Conservation (phyloP, 2,797 vertebrate species). For the Taenioides sp. region DNA sequence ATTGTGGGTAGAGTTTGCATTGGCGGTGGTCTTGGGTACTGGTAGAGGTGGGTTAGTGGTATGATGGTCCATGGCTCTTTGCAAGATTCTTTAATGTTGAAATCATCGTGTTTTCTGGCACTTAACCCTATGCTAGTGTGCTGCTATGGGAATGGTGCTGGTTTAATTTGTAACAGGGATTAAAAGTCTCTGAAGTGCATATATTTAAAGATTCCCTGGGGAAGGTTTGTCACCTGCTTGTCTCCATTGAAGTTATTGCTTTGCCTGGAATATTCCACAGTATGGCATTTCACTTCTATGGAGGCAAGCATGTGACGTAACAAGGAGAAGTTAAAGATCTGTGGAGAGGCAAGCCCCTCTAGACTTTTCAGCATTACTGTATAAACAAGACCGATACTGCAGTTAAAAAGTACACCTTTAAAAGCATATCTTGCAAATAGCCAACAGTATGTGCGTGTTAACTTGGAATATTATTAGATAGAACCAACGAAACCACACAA, state of each 20-base stretch:
- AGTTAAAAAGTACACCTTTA: too few species aligned
- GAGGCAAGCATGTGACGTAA: background rate
- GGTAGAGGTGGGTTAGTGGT: constrained; percentile 58
- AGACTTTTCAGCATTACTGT: background rate
- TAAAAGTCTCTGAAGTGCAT: too few species aligned
- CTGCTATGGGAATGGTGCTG: too few species aligned
- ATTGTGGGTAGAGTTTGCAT: constrained; percentile 77
- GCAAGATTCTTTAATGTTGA: constrained; percentile 38
- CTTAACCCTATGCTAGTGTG: background rate
- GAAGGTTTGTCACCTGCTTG: too few species aligned
- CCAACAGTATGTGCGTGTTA: background rate
- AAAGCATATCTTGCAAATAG: background rate
- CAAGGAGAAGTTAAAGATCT: background rate
- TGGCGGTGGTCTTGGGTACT: constrained; percentile 75
- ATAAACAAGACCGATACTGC: too few species aligned
- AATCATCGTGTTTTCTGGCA: constrained; percentile 33
- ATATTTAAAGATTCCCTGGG: too few species aligned
- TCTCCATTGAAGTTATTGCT: too few species aligned
- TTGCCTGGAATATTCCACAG: too few species aligned
- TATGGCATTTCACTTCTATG: too few species aligned
- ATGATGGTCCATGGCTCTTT: constrained; percentile 30
- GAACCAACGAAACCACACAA: background rate
- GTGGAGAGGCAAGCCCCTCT: background rate
- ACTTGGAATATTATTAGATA: background rate
- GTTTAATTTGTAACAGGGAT: too few species aligned